These are phyloP conservation scores for Chaetodon trifascialis DNA, from an alignment of 2,113 vertebrate species.

Conservation along the genomic window DNA sequence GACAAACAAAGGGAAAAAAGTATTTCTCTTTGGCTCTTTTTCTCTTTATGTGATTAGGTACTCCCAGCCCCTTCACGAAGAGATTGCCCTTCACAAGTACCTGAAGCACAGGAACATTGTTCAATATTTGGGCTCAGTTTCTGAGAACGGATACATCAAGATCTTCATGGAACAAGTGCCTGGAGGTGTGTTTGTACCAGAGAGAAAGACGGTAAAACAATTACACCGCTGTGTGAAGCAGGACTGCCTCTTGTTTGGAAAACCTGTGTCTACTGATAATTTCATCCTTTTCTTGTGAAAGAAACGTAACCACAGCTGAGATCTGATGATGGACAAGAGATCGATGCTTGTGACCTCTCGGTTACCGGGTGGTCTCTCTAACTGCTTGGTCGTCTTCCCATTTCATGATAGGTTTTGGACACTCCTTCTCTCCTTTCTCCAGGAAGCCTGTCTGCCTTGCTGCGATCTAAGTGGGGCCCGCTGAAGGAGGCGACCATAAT, in stretches of 20 bases:
- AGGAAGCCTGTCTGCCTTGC: constrained; percentile 97
- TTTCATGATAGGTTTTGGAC: constrained; percentile 63
- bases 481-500: constrained; percentile 97
- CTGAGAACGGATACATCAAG: constrained; percentile 98
- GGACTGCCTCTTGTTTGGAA: not conserved
- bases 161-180: constrained; percentile 99
- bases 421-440: constrained; percentile 60
- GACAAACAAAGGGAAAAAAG: not conserved
- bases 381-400: constrained; percentile 55
- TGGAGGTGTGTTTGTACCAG: constrained; percentile 80
- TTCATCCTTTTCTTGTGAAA: not conserved
- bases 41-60: constrained; percentile 83
- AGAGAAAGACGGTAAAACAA: not conserved
- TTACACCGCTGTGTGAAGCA: not conserved
- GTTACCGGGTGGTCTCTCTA: constrained; percentile 50
- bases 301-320: not conserved
- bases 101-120: constrained; percentile 99
- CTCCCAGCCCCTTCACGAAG: constrained; percentile 97
- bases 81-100: constrained; percentile 98
- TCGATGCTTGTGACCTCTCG: constrained; percentile 25
- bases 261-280: not conserved
- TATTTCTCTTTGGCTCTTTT: not conserved
- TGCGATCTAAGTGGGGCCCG: constrained; percentile 98
- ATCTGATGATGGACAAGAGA: constrained; percentile 15
- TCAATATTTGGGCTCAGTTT: constrained; percentile 97